Conservation (phyloP, 2,113 vertebrate genomes). For the Platysteira castanea region DNA sequence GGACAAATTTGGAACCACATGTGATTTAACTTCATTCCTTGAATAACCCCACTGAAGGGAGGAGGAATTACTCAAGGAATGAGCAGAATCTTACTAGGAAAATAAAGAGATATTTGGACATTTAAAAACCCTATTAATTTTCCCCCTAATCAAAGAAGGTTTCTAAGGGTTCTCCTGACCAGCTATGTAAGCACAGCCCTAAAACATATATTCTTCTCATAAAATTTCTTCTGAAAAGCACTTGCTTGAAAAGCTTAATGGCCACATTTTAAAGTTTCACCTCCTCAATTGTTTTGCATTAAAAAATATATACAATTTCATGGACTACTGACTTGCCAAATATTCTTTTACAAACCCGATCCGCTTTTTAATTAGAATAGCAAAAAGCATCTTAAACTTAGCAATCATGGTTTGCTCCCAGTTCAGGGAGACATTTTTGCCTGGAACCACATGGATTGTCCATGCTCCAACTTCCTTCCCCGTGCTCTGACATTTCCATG, state of each 20-base stretch:
- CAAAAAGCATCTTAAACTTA: not conserved
- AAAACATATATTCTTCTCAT: not conserved
- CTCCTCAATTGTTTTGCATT: constrained; percentile 4
- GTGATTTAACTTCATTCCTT: not conserved
- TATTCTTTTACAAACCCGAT: not conserved
- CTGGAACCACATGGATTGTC: accelerated
- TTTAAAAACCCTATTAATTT: not conserved
- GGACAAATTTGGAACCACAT: not conserved
- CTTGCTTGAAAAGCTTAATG: not conserved
- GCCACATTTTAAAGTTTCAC: constrained; percentile 40
- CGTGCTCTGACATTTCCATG: accelerated
- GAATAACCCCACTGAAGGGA: not conserved
- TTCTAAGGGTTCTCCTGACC: not conserved
- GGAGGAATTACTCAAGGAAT: not conserved
- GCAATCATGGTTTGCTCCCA: not conserved
- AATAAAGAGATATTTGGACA: not conserved
- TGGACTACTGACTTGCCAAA: constrained; percentile 39
- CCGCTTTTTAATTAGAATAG: constrained; percentile 31
- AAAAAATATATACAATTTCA: constrained; percentile 61
- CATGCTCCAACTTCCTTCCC: not conserved
- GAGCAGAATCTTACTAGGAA: not conserved
- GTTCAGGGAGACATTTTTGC: not conserved
- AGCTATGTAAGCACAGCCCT: not conserved
- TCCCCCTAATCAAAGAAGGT: not conserved
- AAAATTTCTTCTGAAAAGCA: not conserved